phyloP scores from a whole-genome alignment of 1,140 invertebrate species.

The Drosophila mojavensis region DNA sequence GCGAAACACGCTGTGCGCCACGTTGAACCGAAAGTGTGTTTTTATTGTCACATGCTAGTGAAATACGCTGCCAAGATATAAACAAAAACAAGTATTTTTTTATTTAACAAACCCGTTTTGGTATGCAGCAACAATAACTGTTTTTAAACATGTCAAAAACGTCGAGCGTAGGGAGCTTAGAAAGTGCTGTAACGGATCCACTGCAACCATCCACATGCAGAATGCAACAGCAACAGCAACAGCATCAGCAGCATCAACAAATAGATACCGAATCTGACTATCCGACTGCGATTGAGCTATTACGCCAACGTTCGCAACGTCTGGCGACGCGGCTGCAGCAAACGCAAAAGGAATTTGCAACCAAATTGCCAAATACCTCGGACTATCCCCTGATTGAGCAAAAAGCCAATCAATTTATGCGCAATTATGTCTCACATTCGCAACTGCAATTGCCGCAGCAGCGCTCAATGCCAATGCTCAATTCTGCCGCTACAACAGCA shows the following conservation, averaged over 20 bases:
- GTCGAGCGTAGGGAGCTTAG: conserved; percentile 50
- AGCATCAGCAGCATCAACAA: background rate
- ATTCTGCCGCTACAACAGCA: conserved; percentile 1
- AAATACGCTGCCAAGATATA: conserved; percentile 30
- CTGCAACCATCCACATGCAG: conserved; percentile 19
- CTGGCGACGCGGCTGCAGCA: conserved; percentile 49
- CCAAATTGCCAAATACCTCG: background rate
- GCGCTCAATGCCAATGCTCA: conserved; percentile 3
- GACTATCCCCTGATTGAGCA: conserved; percentile 28
- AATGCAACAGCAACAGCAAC: conserved; percentile 10
- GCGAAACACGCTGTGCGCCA: conserved; percentile 1
- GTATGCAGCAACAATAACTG: conserved; percentile 16
- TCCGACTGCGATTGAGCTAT: conserved; percentile 24
- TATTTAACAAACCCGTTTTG: conserved; percentile 20
- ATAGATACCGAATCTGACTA: conserved; percentile 4
- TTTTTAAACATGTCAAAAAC: conserved; percentile 57
- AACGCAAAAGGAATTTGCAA: conserved; percentile 47
- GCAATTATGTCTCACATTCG: conserved; percentile 13
- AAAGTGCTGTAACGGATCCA: conserved; percentile 13
- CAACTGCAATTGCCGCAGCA: conserved; percentile 20
- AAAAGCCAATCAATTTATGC: conserved; percentile 35
- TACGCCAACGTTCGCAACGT: conserved; percentile 53
- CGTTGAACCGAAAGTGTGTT: conserved; percentile 15
- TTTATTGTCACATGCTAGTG: conserved; percentile 38
- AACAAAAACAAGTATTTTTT: conserved; percentile 19